Evolutionary conservation across 2,113 vertebrate species (phyloP).

Genomic region (Lonchura striata): DNA sequence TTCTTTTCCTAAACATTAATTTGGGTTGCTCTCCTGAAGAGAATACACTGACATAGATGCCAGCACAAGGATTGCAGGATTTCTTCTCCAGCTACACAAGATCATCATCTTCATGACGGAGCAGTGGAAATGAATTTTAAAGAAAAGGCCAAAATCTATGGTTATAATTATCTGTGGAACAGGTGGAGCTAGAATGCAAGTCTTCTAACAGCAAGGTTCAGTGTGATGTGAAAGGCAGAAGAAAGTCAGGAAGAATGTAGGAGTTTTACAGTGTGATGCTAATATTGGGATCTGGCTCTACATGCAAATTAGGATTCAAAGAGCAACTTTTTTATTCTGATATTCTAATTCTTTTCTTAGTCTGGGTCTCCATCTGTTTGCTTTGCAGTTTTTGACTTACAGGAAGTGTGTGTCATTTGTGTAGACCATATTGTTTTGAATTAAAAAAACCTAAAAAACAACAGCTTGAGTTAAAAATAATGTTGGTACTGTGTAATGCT

Average conservation of each 20-base stretch:
- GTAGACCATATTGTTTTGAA: background rate
- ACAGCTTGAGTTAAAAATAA: background rate
- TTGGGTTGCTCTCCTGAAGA: background rate
- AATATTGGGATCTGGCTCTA: background rate
- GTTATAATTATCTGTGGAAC: background rate
- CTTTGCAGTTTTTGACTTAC: background rate
- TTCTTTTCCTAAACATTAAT: background rate
- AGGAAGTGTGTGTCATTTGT: background rate
- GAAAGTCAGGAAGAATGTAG: background rate
- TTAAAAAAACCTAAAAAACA: background rate
- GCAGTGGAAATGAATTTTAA: background rate
- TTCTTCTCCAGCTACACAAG: background rate
- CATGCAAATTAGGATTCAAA: background rate
- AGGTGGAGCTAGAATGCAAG: background rate
- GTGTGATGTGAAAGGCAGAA: background rate
- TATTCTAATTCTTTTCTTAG: background rate
- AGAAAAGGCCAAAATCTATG: background rate
- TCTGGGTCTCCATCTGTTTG: slow-evolving; percentile 9
- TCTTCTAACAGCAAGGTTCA: background rate
- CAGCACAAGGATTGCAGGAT: background rate
- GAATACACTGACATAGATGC: background rate
- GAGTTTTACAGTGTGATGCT: background rate
- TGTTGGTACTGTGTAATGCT: background rate
- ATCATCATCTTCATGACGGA: background rate
- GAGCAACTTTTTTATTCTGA: background rate